phyloP scores from a whole-genome alignment of 2,113 vertebrate genomes.

The Alethe diademata region DNA sequence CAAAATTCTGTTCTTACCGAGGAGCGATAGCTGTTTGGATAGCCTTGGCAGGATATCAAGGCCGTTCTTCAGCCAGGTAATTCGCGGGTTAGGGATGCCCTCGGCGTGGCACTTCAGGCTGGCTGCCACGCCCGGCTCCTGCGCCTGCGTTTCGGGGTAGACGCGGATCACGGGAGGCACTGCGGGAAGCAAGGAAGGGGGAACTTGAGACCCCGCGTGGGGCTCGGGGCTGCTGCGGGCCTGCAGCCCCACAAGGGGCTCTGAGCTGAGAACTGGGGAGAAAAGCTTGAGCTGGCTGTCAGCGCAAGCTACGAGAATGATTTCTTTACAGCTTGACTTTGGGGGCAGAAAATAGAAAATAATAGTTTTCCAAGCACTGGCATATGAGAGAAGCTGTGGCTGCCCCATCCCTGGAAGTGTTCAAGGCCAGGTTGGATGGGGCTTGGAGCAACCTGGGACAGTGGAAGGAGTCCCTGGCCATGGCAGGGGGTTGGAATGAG shows the following conservation, averaged over 20 bases:
- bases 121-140: slow-evolving; percentile 90
- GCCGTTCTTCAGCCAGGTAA: slow-evolving; percentile 96
- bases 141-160: slow-evolving; percentile 93
- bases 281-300: fast-evolving
- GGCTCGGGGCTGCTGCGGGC: fast-evolving
- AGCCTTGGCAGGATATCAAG: slow-evolving; percentile 83
- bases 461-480: neutral
- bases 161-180: slow-evolving; percentile 96
- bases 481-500: neutral
- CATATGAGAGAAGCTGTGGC: neutral
- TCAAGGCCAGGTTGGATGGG: fast-evolving
- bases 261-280: fast-evolving
- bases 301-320: neutral
- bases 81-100: slow-evolving; percentile 90
- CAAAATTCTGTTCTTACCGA: slow-evolving; percentile 77
- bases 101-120: slow-evolving; percentile 92
- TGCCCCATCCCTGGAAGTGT: neutral
- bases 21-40: slow-evolving; percentile 87
- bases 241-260: fast-evolving
- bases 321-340: neutral
- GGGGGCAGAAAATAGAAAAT: neutral
- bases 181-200: slow-evolving; percentile 51
- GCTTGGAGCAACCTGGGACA: fast-evolving
- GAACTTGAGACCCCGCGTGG: fast-evolving
- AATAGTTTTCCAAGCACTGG: neutral